Evolutionary conservation across 2,888 invertebrate species (phyloP), one percentile per base, ranked within the genome.

Genomic region (Aleiodes testaceus): DNA sequence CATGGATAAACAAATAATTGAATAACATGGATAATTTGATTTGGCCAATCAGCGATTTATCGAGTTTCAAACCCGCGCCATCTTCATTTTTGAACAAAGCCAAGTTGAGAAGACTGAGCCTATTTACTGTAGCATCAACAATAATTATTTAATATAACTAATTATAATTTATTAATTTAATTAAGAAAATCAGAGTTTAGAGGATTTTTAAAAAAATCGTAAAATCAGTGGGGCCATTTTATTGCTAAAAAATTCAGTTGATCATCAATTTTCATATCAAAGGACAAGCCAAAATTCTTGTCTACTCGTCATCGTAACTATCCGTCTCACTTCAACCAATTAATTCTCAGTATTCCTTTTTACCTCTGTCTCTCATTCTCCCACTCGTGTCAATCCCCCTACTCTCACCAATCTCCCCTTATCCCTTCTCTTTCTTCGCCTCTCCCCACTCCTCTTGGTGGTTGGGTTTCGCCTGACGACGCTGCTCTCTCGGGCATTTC

Each of bases 51-150:
- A 86, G 88, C 85, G 83, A 80, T 80, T 80, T 85, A 83, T 84
- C 89, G 89, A 88, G 87, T 86, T 88, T 88, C 85, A 89, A 90
- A 89, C 86, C 90, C 92, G 93, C 93, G 93, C 93, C 93, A 93
- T 93, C 92, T 93, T 93, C 92, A 91, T 91, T 93, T 93, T 93
- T 92, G 92, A 93, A 93, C 92, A 90, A 90, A 92, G 92, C 90
- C 89, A 70, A 78, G 76, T 78, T 49, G 49, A 75, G 69, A 69
- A 72, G 11, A 47, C 49, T 16, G 45, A 45, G 63, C 45, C 45
- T 45, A 9, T 36, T 36, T 36, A 36, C 12, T 18, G 16, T 42
- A 44, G 16, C 18, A 63, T 63, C 36, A 63, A 45, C 20, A 63
- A 63, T 45, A 9, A 14, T 22, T 22, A 22, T 63, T 53, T 1